phyloP scores from a whole-genome alignment of 2,888 invertebrate genomes.

The Apantesis nais region DNA sequence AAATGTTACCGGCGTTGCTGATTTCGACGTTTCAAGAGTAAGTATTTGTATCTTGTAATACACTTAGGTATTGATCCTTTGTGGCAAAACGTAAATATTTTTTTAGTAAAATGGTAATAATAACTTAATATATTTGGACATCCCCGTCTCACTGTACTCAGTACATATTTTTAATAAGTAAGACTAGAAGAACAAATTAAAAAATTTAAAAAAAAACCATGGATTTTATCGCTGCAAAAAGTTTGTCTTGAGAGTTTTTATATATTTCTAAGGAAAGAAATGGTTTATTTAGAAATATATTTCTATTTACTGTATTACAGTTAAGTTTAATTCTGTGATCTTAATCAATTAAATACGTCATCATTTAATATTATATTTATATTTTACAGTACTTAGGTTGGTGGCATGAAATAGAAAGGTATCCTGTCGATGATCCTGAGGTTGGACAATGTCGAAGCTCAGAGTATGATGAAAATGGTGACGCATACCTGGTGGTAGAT shows the following conservation, averaged over 20 bases:
- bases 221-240: background rate
- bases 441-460: slow-evolving; percentile 68
- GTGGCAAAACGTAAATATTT: background rate
- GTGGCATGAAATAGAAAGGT: slow-evolving; percentile 77
- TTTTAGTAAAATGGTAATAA: too few species aligned
- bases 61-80: background rate
- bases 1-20: slow-evolving; percentile 52
- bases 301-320: background rate
- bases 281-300: background rate
- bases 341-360: too few species aligned
- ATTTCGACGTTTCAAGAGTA: slow-evolving; percentile 63
- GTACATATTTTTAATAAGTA: background rate
- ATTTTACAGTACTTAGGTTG: slow-evolving; percentile 67
- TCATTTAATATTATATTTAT: background rate
- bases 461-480: slow-evolving; percentile 51
- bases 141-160: too few species aligned
- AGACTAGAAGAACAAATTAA: background rate
- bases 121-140: too few species aligned
- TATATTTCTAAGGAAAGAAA: background rate
- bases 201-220: background rate
- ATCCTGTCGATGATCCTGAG: slow-evolving; percentile 50
- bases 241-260: too few species aligned
- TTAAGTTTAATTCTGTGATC: too few species aligned
- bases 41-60: slow-evolving; percentile 26
- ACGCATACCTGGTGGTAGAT: slow-evolving; percentile 57